A percentile compares a stretch with the other conserved stretches of the same genome.
Evolutionary conservation across 2,113 vertebrate species (phyloP).

Genomic region (Melanotaenia duboulayi): DNA sequence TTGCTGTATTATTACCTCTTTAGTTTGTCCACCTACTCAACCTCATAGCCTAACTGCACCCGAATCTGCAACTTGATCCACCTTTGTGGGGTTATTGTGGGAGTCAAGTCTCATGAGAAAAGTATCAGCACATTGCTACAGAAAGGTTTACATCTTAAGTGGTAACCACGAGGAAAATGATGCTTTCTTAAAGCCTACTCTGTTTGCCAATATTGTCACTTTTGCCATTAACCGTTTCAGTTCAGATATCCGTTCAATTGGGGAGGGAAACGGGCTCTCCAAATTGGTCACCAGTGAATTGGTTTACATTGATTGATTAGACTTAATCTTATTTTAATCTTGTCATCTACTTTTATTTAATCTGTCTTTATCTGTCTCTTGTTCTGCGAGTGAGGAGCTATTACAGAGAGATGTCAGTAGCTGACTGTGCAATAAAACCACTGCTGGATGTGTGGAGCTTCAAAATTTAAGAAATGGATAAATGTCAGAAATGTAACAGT

Average conservation of each 20-base stretch:
- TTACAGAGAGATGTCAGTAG: not conserved
- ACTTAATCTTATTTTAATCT: not conserved
- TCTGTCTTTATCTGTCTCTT: not conserved
- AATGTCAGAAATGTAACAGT: slow-evolving; percentile 23
- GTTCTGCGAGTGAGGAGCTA: not conserved
- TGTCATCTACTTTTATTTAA: not conserved
- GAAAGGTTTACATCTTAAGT: not conserved
- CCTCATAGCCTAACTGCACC: too few relatives aligned
- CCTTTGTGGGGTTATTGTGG: too few relatives aligned
- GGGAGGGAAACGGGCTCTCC: not conserved
- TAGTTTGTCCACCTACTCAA: too few relatives aligned
- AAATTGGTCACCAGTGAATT: not conserved
- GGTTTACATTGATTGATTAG: not conserved
- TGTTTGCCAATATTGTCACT: not conserved
- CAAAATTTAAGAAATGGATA: slow-evolving; percentile 17
- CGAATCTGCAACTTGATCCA: too few relatives aligned
- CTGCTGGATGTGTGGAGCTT: slow-evolving; percentile 15
- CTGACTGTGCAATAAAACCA: slow-evolving; percentile 28
- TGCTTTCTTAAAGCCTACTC: too few relatives aligned
- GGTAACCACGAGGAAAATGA: too few relatives aligned
- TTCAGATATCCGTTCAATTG: not conserved
- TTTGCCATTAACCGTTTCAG: not conserved
- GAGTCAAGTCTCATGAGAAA: too few relatives aligned
- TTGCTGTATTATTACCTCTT: too few relatives aligned
- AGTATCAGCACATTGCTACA: too few relatives aligned